Evolutionary conservation across 2,113 vertebrate species (phyloP).

Genomic region (Muscicapa adusta): DNA sequence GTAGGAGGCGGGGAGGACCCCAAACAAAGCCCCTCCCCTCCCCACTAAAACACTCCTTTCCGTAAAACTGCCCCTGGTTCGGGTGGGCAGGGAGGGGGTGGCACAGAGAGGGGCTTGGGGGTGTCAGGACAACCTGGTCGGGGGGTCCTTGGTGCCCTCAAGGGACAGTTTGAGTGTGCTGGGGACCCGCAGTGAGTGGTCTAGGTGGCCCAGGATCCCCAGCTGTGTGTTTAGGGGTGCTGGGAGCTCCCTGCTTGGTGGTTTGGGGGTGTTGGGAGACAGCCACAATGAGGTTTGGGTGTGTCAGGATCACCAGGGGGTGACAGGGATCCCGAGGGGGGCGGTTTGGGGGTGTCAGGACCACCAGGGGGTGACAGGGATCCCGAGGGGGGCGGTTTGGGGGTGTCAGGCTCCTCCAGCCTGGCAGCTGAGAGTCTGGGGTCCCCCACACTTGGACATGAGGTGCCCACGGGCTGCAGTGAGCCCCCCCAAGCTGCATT

Average conservation of each 20-base stretch:
- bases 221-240: neutral
- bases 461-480: fast-evolving
- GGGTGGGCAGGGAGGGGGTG: neutral
- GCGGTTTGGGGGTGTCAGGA: neutral
- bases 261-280: neutral
- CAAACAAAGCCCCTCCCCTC: fast-evolving
- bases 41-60: fast-evolving
- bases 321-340: neutral
- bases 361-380: neutral
- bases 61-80: fast-evolving
- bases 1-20: neutral
- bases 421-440: neutral
- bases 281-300: neutral
- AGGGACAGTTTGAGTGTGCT: neutral
- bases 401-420: neutral
- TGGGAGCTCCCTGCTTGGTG: neutral
- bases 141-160: neutral
- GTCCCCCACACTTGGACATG: no score
- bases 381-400: no score
- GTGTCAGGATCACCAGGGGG: neutral
- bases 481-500: no score
- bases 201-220: neutral
- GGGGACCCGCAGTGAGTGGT: neutral
- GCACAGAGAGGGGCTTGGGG: no score
- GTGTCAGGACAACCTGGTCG: neutral